Percentiles rank a stretch among this genome's conserved stretches.
Evolutionary conservation across 2,888 invertebrate genomes (phyloP).

Genomic region (Crossocerus cetratus): DNA sequence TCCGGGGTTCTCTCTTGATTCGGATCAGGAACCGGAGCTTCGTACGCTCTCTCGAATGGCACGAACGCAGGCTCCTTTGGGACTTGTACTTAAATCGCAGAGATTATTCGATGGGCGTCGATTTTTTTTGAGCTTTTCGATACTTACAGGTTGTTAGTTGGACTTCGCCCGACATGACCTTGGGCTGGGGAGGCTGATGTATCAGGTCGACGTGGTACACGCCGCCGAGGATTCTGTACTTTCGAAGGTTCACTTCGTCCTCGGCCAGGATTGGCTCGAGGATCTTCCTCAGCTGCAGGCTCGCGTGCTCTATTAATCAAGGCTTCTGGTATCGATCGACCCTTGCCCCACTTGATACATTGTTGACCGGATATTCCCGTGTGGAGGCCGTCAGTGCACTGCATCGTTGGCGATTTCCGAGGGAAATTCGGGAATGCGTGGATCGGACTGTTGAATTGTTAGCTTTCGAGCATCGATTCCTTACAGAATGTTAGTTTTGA

Average conservation of each 20-base stretch:
- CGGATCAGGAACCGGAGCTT: conserved; percentile 83
- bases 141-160: conserved; percentile 80
- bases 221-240: conserved; percentile 87
- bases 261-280: conserved; percentile 68
- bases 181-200: conserved; percentile 88
- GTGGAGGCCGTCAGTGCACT: too few relatives aligned
- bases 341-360: background rate
- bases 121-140: background rate
- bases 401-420: too few relatives aligned
- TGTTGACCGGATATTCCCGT: too few relatives aligned
- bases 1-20: conserved; percentile 86
- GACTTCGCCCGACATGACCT: conserved; percentile 78
- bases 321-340: background rate
- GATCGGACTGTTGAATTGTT: too few relatives aligned
- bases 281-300: conserved; percentile 62
- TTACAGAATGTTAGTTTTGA: too few relatives aligned
- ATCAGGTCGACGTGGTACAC: conserved; percentile 86
- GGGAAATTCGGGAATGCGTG: too few relatives aligned
- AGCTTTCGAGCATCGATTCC: too few relatives aligned
- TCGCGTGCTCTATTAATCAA: conserved; percentile 73
- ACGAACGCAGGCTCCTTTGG: conserved; percentile 81
- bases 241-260: conserved; percentile 84
- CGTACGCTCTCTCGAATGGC: conserved; percentile 83
- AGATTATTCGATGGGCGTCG: background rate
- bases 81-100: conserved; percentile 78